phyloP scores from a whole-genome alignment of 1,140 invertebrate genomes.

The Adoxophyes honmai region DNA sequence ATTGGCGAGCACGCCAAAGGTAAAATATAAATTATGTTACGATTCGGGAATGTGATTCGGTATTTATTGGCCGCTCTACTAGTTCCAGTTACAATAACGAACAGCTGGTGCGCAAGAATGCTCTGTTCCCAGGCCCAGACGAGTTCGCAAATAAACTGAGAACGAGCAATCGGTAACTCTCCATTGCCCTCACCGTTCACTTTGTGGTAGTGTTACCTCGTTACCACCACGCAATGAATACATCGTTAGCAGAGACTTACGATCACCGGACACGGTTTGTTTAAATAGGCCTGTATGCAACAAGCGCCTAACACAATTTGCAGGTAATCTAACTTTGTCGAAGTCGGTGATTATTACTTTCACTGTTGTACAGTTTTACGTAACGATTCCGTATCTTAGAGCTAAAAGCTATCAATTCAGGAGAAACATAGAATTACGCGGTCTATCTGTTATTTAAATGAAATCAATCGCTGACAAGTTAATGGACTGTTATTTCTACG shows the following conservation, averaged over 20 bases:
- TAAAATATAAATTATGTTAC: conserved; percentile 39
- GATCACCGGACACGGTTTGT: not conserved
- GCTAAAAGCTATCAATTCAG: conserved; percentile 14
- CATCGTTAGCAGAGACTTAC: not conserved
- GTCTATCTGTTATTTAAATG: conserved; percentile 13
- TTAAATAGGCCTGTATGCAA: conserved; percentile 12
- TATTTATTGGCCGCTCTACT: conserved; percentile 51
- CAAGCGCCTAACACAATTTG: conserved; percentile 6
- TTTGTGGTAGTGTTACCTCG: too few species aligned
- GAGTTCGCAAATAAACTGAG: not conserved
- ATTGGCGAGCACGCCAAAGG: conserved; percentile 24
- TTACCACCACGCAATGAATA: conserved; percentile 2
- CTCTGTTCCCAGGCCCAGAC: conserved; percentile 36
- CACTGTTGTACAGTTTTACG: conserved; percentile 13
- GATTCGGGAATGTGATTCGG: conserved; percentile 53
- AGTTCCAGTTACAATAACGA: conserved; percentile 38
- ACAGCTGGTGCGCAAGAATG: conserved; percentile 36
- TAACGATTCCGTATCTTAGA: conserved; percentile 15
- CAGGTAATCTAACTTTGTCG: conserved; percentile 13
- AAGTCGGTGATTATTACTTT: conserved; percentile 14
- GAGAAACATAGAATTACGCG: conserved; percentile 10
- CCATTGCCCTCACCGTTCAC: not conserved
- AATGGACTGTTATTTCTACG: not conserved
- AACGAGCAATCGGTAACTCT: not conserved
- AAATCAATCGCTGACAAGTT: conserved; percentile 14